These are phyloP conservation scores for Lathronympha strigana DNA, from an alignment of 2,888 invertebrate species.

Conservation along the genomic window DNA sequence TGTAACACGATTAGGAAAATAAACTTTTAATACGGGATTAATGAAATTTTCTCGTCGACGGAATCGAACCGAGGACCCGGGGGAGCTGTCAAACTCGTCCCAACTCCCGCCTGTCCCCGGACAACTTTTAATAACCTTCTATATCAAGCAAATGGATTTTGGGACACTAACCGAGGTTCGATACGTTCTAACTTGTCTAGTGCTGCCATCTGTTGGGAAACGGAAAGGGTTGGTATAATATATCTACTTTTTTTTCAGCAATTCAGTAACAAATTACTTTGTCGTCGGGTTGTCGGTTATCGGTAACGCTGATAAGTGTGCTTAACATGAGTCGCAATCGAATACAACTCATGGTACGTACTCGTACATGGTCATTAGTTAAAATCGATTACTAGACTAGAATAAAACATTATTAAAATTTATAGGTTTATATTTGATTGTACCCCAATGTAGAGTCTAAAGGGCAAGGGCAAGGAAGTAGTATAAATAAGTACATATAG, in stretches of 20 bases:
- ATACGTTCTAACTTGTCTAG: conserved; percentile 50
- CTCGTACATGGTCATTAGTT: no score
- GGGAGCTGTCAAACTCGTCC: conserved; percentile 75
- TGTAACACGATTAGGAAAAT: conserved; percentile 55
- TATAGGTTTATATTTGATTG: neutral
- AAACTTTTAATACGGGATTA: conserved; percentile 73
- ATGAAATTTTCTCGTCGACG: conserved; percentile 74
- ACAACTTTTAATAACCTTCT: conserved; percentile 82
- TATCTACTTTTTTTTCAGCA: no score
- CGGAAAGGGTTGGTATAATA: neutral
- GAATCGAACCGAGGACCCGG: conserved; percentile 71
- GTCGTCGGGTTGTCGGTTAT: no score
- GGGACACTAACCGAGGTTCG: conserved; percentile 51
- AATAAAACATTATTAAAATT: no score
- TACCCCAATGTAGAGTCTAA: neutral
- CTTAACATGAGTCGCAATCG: no score
- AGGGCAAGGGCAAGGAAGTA: no score
- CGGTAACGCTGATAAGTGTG: no score
- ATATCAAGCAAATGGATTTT: conserved; percentile 75
- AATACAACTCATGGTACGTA: no score
- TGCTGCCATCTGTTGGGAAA: conserved; percentile 17
- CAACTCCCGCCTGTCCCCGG: conserved; percentile 65
- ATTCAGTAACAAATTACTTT: no score
- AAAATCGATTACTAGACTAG: no score
- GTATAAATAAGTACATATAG: no score